Conservation (phyloP, 2,888 invertebrate species). For the Zeuzera pyrina region DNA sequence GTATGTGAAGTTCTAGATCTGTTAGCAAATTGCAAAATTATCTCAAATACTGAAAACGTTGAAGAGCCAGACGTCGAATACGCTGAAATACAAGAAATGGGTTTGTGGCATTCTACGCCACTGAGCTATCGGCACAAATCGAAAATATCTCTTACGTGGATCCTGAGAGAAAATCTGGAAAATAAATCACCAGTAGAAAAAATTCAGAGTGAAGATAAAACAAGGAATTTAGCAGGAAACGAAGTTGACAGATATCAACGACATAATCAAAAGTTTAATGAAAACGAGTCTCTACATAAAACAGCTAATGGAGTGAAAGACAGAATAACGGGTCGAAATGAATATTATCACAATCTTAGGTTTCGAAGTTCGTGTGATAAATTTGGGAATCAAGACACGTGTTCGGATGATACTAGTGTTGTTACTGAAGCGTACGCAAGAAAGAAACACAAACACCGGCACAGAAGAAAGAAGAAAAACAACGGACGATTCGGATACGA, state of each 20-base stretch:
- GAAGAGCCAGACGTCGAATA: constrained; percentile 43
- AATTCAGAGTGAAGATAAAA: constrained; percentile 27
- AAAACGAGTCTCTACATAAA: constrained; percentile 39
- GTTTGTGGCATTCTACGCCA: constrained; percentile 64
- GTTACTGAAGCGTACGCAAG: constrained; percentile 55
- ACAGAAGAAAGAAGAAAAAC: constrained; percentile 50
- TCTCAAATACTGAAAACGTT: constrained; percentile 26
- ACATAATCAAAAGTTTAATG: constrained; percentile 29
- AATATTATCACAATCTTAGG: constrained; percentile 61
- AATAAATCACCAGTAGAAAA: constrained; percentile 37
- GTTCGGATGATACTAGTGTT: constrained; percentile 46
- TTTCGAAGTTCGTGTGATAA: constrained; percentile 59
- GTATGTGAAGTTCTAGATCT: constrained; percentile 54
- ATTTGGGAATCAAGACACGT: constrained; percentile 42
- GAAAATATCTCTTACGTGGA: constrained; percentile 84
- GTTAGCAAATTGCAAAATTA: constrained; percentile 49
- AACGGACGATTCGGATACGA: constrained; percentile 80
- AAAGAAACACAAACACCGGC: constrained; percentile 62
- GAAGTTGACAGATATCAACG: constrained; percentile 30
- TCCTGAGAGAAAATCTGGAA: constrained; percentile 77
- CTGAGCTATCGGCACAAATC: constrained; percentile 63
- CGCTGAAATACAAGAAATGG: constrained; percentile 63
- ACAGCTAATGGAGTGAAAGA: constrained; percentile 33
- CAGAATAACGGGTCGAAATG: constrained; percentile 56
- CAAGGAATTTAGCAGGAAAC: constrained; percentile 21